Conservation (phyloP, 2,113 vertebrate genomes). For the Rhombomys opimus region DNA sequence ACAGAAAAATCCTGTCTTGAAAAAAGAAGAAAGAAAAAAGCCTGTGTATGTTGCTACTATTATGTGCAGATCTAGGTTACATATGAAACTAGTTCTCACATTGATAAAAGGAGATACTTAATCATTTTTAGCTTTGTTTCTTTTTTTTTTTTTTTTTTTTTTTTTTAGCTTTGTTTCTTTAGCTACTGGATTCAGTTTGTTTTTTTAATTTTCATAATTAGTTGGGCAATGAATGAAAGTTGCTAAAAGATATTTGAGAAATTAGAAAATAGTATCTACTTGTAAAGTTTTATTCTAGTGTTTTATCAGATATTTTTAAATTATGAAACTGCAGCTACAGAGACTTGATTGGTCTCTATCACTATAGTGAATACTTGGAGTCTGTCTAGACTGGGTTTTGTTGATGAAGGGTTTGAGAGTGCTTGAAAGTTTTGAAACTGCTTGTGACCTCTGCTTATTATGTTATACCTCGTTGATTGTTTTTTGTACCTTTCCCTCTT, state of each 20-base stretch:
- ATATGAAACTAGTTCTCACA: neutral
- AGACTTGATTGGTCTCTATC: neutral
- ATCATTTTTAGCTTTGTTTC: conserved; percentile 15
- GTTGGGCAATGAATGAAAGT: conserved; percentile 1
- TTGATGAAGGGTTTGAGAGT: neutral
- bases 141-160: too few relatives aligned
- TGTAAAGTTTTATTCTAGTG: neutral
- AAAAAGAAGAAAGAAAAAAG: neutral
- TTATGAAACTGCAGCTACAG: neutral
- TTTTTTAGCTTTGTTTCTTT: conserved; percentile 12
- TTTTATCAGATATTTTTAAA: conserved; percentile 25
- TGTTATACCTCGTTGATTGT: neutral
- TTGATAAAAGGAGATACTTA: neutral
- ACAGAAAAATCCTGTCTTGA: too few relatives aligned
- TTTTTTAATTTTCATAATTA: neutral
- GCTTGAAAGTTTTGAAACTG: neutral
- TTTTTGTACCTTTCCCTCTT: neutral
- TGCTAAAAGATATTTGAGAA: conserved; percentile 12
- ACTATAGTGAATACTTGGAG: neutral
- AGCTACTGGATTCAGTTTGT: neutral
- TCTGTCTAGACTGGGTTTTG: neutral
- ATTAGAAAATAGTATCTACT: neutral
- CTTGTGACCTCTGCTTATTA: neutral
- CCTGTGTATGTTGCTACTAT: neutral
- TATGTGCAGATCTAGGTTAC: neutral